phyloP scores from a whole-genome alignment of 2,888 invertebrate genomes.

The Lucinisca nassula region DNA sequence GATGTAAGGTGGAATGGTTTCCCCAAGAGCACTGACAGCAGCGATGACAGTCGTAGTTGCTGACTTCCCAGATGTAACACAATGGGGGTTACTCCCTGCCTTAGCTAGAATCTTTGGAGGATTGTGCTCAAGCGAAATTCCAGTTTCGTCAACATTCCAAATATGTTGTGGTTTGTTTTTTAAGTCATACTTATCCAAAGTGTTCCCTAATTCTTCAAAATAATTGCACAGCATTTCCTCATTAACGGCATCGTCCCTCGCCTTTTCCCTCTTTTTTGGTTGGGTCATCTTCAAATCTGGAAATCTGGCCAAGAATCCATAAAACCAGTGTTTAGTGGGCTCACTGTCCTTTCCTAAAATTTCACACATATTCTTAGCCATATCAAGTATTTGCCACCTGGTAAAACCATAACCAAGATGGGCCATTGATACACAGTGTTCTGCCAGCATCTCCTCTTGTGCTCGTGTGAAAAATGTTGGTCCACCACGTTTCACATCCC shows the following conservation, averaged over 20 bases:
- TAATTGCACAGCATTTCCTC: not conserved
- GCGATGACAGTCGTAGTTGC: too few species aligned
- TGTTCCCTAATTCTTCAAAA: not conserved
- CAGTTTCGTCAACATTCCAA: too few species aligned
- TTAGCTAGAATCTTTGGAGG: constrained; percentile 46
- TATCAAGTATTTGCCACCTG: not conserved
- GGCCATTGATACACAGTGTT: not conserved
- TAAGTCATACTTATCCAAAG: too few species aligned
- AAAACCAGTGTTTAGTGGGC: not conserved
- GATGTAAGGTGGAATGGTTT: constrained; percentile 57
- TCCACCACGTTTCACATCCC: not conserved
- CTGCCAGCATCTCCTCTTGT: not conserved
- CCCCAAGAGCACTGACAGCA: constrained; percentile 58
- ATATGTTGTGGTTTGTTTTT: too few species aligned
- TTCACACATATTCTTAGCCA: not conserved
- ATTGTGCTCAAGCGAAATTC: too few species aligned
- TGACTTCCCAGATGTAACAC: too few species aligned
- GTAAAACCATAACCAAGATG: not conserved
- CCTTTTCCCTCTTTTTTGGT: not conserved
- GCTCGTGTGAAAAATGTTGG: not conserved
- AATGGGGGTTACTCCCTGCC: too few species aligned
- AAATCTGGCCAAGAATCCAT: not conserved
- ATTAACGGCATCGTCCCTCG: not conserved
- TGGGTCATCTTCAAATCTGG: not conserved
- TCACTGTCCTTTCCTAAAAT: not conserved